A percentile compares a stretch with the other conserved stretches of the same genome.
Evolutionary conservation across 2,797 vertebrate species (phyloP).

Genomic region (Argyrosomus regius): DNA sequence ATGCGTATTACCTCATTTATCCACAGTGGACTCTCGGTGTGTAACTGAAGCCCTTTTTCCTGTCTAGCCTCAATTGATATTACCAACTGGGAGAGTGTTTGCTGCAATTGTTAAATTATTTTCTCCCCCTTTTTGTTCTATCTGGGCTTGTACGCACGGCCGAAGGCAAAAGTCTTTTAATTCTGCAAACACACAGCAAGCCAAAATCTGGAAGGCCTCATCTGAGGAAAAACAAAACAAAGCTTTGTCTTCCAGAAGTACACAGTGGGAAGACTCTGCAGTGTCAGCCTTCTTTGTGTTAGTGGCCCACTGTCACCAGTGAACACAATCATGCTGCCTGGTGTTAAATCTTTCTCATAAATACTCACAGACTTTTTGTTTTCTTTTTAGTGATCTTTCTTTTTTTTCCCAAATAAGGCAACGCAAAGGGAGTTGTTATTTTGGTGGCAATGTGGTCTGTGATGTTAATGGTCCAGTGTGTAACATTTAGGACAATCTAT

Average conservation of each 20-base stretch:
- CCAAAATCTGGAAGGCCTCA: conserved; percentile 48
- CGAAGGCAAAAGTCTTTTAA: conserved; percentile 59
- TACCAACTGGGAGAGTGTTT: conserved; percentile 44
- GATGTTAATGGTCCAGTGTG: not conserved
- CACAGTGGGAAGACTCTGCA: conserved; percentile 37
- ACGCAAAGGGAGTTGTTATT: not conserved
- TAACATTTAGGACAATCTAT: too few species aligned
- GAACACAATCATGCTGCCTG: conserved; percentile 4
- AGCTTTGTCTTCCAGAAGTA: conserved; percentile 54
- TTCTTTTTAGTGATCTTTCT: too few species aligned
- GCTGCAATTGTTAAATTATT: conserved; percentile 35
- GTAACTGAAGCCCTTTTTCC: conserved; percentile 45
- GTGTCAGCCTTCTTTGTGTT: conserved; percentile 39
- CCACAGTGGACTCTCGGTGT: conserved; percentile 24
- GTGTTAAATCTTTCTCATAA: conserved; percentile 21
- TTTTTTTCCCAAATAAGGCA: not conserved
- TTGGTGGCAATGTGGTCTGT: not conserved
- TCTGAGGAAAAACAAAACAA: conserved; percentile 63
- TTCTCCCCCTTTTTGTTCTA: conserved; percentile 1
- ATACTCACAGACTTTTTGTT: not conserved
- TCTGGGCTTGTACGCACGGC: conserved; percentile 32
- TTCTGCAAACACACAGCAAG: conserved; percentile 54
- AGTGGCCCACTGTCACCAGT: conserved; percentile 26
- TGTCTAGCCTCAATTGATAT: conserved; percentile 51
- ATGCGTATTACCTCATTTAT: conserved; percentile 65